Evolutionary conservation across 2,113 vertebrate species (phyloP).

Genomic region (Psophia crepitans): DNA sequence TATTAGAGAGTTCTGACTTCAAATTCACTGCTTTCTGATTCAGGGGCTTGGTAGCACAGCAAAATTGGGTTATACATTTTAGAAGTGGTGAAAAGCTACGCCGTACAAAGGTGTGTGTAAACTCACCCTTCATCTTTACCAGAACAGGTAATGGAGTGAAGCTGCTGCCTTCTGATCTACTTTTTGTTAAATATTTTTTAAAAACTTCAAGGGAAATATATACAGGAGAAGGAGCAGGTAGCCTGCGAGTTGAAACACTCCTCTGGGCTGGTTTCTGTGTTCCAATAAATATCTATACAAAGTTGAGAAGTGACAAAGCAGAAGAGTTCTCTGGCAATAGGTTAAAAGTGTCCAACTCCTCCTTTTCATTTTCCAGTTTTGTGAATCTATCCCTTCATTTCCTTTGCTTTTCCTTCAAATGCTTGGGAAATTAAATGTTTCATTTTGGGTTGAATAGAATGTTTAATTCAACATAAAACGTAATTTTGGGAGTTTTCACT

Average conservation of each 20-base stretch:
- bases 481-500: neutral
- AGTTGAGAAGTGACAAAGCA: constrained; percentile 11
- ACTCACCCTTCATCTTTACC: neutral
- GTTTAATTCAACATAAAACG: neutral
- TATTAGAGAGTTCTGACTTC: neutral
- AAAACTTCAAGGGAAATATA: neutral
- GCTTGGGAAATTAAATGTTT: neutral
- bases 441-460: neutral
- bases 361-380: neutral
- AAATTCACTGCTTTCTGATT: neutral
- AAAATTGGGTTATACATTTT: neutral
- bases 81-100: neutral
- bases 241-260: neutral
- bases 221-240: neutral
- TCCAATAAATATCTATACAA: constrained; percentile 28
- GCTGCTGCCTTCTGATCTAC: neutral
- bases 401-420: constrained; percentile 8
- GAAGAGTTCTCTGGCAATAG: neutral
- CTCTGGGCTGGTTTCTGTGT: neutral
- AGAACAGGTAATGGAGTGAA: neutral
- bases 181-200: neutral
- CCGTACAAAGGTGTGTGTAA: neutral
- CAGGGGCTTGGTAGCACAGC: neutral
- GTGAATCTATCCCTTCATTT: neutral
- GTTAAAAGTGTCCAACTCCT: neutral